phyloP scores from a whole-genome alignment of 2,113 vertebrate genomes.

The Spea multiplicata region DNA sequence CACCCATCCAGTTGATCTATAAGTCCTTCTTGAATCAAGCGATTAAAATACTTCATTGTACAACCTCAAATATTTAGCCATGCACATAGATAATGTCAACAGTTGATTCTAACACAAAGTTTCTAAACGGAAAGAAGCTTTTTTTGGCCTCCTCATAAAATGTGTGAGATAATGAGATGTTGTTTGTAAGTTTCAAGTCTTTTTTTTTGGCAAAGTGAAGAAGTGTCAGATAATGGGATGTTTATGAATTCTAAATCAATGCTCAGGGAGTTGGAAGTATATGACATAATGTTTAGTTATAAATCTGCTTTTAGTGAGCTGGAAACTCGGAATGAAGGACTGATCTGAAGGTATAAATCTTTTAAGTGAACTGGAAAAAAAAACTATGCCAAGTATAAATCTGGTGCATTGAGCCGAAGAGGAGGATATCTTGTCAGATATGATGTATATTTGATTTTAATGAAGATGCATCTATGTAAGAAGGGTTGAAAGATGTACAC shows the following conservation, averaged over 20 bases:
- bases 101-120: neutral
- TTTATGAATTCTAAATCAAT: conserved; percentile 80
- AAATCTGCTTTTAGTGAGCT: conserved; percentile 77
- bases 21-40: no score
- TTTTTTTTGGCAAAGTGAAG: conserved; percentile 64
- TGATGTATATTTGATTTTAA: conserved; percentile 36
- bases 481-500: conserved; percentile 3
- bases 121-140: conserved; percentile 44
- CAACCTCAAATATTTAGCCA: no score
- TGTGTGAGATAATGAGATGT: conserved; percentile 64
- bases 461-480: conserved; percentile 29
- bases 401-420: conserved; percentile 60
- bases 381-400: conserved; percentile 54
- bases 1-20: no score
- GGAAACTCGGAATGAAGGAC: conserved; percentile 70
- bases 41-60: no score
- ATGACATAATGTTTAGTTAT: conserved; percentile 73
- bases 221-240: conserved; percentile 73
- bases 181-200: conserved; percentile 61
- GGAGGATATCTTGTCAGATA: conserved; percentile 21
- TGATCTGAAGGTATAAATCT: conserved; percentile 70
- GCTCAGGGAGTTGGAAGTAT: conserved; percentile 72
- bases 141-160: conserved; percentile 52
- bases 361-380: conserved; percentile 64
- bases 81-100: neutral